These are phyloP conservation scores for Semnopithecus entellus DNA, from an alignment of 2,113 vertebrate genomes.

Conservation along the genomic window DNA sequence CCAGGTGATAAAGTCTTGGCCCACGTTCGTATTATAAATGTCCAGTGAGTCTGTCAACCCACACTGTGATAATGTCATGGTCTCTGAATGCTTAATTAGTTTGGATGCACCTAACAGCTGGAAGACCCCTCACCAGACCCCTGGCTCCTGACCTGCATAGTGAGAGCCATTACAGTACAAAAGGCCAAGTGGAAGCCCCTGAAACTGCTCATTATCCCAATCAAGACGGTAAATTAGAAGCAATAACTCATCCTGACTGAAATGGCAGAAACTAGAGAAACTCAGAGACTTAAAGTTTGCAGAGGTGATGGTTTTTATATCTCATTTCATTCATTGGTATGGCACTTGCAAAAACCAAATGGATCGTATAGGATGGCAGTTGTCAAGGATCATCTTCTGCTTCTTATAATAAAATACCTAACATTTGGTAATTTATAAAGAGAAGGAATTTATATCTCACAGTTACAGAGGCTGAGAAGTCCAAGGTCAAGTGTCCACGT, in stretches of 20 bases:
- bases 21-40: conserved; percentile 23
- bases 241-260: conserved; percentile 36
- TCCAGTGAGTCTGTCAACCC: conserved; percentile 9
- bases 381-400: not conserved
- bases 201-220: not conserved
- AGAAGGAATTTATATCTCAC: not conserved
- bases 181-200: conserved; percentile 19
- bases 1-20: conserved; percentile 28
- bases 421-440: not conserved
- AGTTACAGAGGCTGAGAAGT: not conserved
- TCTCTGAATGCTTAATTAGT: conserved; percentile 58
- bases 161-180: conserved; percentile 21
- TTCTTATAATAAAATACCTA: not conserved
- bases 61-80: conserved; percentile 43
- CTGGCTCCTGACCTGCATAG: not conserved
- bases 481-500: not conserved
- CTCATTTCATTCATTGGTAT: conserved; percentile 10
- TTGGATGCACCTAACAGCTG: conserved; percentile 55
- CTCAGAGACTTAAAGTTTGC: not conserved
- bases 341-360: not conserved
- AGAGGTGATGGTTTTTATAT: not conserved
- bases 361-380: not conserved
- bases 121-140: conserved; percentile 30
- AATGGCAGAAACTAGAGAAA: not conserved
- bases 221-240: conserved; percentile 47